These are phyloP conservation scores for Anastrepha ludens DNA, from an alignment of 1,140 invertebrate species.

Conservation along the genomic window DNA sequence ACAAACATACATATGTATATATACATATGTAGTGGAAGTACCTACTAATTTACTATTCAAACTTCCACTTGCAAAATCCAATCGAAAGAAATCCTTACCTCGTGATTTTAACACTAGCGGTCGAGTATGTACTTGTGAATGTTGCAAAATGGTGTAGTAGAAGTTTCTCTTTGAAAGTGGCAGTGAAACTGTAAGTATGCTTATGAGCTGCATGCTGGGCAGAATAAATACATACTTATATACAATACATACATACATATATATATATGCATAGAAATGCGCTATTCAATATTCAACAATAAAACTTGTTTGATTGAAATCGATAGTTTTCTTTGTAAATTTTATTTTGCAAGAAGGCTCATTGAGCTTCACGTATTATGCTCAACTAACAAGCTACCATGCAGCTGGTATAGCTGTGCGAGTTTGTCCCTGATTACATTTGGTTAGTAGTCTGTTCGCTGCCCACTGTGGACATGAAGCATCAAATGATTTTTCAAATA, in stretches of 20 bases:
- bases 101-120: slow-evolving; percentile 12
- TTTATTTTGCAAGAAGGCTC: not conserved
- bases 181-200: slow-evolving; percentile 42
- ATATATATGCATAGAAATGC: not conserved
- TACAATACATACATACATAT: not conserved
- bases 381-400: not conserved
- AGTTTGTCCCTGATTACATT: too few relatives aligned
- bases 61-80: slow-evolving; percentile 21
- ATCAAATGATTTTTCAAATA: too few relatives aligned
- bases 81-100: slow-evolving; percentile 16
- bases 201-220: slow-evolving; percentile 7
- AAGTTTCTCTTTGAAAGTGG: slow-evolving; percentile 25
- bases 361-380: not conserved
- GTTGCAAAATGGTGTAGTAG: not conserved
- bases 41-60: slow-evolving; percentile 34
- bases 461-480: too few relatives aligned
- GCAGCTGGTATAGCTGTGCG: too few relatives aligned
- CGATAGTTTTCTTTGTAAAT: slow-evolving; percentile 24
- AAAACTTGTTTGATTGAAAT: not conserved
- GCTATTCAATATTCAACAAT: slow-evolving; percentile 8
- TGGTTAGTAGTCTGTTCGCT: too few relatives aligned
- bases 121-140: slow-evolving; percentile 38
- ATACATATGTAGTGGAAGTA: not conserved
- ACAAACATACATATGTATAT: not conserved
- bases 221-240: not conserved